These are phyloP conservation scores for Propithecus perrieri DNA, from an alignment of 2,797 vertebrate genomes.

Conservation along the genomic window DNA sequence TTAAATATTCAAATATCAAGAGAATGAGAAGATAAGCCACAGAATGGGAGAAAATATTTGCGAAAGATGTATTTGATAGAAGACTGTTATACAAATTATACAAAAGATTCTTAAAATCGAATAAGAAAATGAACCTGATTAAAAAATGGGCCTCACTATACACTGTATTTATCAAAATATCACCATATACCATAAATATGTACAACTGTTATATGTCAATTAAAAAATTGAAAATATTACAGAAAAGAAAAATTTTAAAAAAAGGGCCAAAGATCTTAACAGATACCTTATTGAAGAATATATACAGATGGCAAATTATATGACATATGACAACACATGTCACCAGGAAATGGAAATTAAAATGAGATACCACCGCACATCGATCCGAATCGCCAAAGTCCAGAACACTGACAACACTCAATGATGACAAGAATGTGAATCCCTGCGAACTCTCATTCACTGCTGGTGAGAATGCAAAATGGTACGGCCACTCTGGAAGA, in stretches of 20 bases:
- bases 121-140: neutral
- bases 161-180: neutral
- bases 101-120: neutral
- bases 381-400: neutral
- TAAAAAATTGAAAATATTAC: neutral
- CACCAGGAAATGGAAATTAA: neutral
- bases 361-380: neutral
- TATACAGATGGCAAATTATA: neutral
- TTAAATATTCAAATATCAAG: conserved; percentile 29
- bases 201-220: neutral
- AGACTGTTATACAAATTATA: neutral
- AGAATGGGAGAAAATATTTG: conserved; percentile 1
- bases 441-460: neutral
- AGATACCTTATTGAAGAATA: neutral
- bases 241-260: neutral
- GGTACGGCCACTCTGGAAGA: neutral
- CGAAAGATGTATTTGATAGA: neutral
- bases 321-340: neutral
- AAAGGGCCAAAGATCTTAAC: neutral
- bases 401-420: neutral
- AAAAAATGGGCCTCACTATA: neutral
- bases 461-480: neutral
- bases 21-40: neutral
- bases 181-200: neutral
- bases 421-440: neutral